Base-by-base conservation (phyloP, 2,113 vertebrate genomes). In the Anoplopoma fimbria region DNA sequence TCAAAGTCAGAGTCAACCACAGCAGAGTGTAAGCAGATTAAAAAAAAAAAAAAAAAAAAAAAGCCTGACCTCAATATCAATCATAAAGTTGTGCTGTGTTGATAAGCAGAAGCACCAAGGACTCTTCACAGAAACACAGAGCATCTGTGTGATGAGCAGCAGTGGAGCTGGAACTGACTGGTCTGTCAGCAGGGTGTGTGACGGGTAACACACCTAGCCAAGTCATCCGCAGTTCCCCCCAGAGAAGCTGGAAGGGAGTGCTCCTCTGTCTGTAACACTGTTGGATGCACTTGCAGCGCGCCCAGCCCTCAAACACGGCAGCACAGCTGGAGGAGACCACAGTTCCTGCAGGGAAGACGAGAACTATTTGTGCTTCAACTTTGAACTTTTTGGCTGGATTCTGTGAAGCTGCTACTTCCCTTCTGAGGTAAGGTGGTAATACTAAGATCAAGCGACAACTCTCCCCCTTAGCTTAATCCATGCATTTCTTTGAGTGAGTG, bases 321-420 rank as follows among this genome's bases (percentile, higher is more conserved):
- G 83, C 82, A 64, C 91, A 93, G 89, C 90, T 94, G 90, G 87
- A 87, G 65, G 86, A 92, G 79, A 79, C 40, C 81, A 73, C 53
- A 83, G 79, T 65, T 92, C 83, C 83, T 87, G 87, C 83, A 85
- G 84, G 72, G 75, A 82, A 85, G 69, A 86, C n/a, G 67, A 76
- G 74, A 81, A 85, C 81, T 71, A 19, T 65, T 47, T 77, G 79
- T 81, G 31, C 69, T 84, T 83, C 60, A 76, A 69, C 88, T 88
- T 89, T 91, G 65, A 91, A 87, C 84, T 83, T 62, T 87, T 73
- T 64, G 72, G 68, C 69, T 45, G 75, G 61, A 53, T 71, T 89
- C 61, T 77, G 84, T 64, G 69, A 87, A 62, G 77, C 65, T 79
- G 83, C 69, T 62, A 38, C 79, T 69, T 87, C 76, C 69, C 34